Conservation (phyloP, 2,888 invertebrate species). For the Julus scanicus region DNA sequence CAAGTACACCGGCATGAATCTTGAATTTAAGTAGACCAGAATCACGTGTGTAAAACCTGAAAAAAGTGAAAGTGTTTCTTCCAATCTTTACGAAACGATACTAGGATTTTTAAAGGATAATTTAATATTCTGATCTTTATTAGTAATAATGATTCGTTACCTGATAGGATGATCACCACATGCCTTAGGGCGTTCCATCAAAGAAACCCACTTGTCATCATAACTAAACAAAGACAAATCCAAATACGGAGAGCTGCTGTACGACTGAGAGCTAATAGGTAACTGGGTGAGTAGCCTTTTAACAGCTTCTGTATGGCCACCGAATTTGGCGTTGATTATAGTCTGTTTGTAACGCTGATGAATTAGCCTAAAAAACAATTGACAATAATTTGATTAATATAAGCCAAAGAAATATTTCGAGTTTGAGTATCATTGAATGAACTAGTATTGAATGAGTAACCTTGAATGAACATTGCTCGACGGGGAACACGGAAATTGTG, state of each 20-base stretch:
- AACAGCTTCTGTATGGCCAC: slow-evolving; percentile 90
- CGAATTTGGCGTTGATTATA: slow-evolving; percentile 87
- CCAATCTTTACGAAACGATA: not conserved
- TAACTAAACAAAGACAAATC: slow-evolving; percentile 92
- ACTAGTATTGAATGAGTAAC: slow-evolving; percentile 59
- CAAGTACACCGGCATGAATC: slow-evolving; percentile 75
- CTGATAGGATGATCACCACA: slow-evolving; percentile 92
- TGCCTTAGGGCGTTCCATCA: slow-evolving; percentile 93
- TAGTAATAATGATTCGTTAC: slow-evolving; percentile 67
- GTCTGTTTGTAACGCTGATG: slow-evolving; percentile 86
- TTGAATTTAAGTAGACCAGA: slow-evolving; percentile 81
- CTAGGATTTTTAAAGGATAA: not conserved
- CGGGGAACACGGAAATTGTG: slow-evolving; percentile 89
- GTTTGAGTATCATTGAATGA: slow-evolving; percentile 51
- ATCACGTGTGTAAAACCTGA: slow-evolving; percentile 86
- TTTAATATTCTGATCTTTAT: not conserved
- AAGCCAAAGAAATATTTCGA: not conserved
- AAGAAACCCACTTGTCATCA: slow-evolving; percentile 95
- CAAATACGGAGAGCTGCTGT: slow-evolving; percentile 90
- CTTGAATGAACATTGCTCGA: slow-evolving; percentile 88
- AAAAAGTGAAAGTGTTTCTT: slow-evolving; percentile 55
- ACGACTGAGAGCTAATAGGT: slow-evolving; percentile 95
- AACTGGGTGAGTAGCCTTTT: slow-evolving; percentile 88
- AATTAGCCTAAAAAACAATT: slow-evolving; percentile 67
- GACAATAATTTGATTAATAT: slow-evolving; percentile 8